Base-by-base conservation (phyloP, 2,888 invertebrate genomes). In the Pachydiplax longipennis region DNA sequence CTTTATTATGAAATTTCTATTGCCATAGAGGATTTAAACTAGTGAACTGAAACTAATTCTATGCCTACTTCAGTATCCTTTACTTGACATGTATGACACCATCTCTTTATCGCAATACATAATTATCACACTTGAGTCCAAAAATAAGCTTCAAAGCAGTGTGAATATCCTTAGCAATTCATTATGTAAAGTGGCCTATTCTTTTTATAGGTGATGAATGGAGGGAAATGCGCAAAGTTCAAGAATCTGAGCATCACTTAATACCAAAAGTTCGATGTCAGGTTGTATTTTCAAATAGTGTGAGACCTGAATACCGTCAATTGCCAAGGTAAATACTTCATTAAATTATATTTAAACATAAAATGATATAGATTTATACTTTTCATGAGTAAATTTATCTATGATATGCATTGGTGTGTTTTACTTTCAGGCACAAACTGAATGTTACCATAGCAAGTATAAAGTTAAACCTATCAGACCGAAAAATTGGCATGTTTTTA, bases 391-490 rank as follows among this genome's bases (percentile, higher is more conserved):
- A 35, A 31, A 61, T n/a, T 65, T 35, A 8, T 61, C 0, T 25
- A 22, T 15, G 44, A 44, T 10, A 4, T 44, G 44, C 0, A 44
- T 44, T 44, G 44, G 3, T 61, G 65, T 13, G 61, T 82, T 82
- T 82, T 44, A 73, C 13, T 93, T 93, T 91, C 93, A 97, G 97
- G 93, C 96, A 97, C 93, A 97, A 97, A 94, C 94, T 97, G 90
- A 97, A 97, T 93, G 95, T 97, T 80, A 96, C 96, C 0, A 94
- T 97, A 40, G 96, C 96, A 37, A 96, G 96, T 91, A 93, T 97
- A 80, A 97, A 97, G 92, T 93, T 97, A 61, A 97, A 97, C 93
- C 94, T 97, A 61, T 97, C 97, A 0, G 97, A 97, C 93, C 95
- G 96, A 90, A 96, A 96, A 93, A 95, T 97, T 53, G 95, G 95